Base-by-base conservation (phyloP, 1,140 invertebrate species). In the Lucilia sericata region DNA sequence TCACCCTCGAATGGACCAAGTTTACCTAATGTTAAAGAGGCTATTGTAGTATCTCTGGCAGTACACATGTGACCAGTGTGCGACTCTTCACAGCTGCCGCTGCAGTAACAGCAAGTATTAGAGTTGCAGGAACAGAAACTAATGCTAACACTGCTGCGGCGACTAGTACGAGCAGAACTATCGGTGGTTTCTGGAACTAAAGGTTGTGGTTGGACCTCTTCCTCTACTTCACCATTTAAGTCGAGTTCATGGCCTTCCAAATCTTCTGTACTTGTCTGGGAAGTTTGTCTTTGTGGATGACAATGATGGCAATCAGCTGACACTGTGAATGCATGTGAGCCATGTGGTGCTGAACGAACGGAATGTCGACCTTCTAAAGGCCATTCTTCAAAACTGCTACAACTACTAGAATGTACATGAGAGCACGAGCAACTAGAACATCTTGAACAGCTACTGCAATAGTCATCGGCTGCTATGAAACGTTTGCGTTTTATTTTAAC, bases 291-390 rank as follows among this genome's bases (percentile, higher is more conserved):
- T 36, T n/a, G 84, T 17, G 75, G 55, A 81, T 34, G 30, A 83
- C 88, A 90, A 49, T 86, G 87, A 86, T 90, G 89, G n/a, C 89
- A 90, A 51, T 90, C 88, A 14, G 86, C 89, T 0, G 88, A 70
- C 0, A 90, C 89, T 0, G 89, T 89, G 78, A 90, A 36, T 47
- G 88, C 86, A 17, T 86, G 85, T 12, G 82, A 75, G 13, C 19
- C 80, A 10, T 21, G 75, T 42, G 74, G 36, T 10, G 47, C 65
- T 34, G 60, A 65, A 30, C n/a, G 75, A 19, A 84, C 74, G 14
- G 81, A 81, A 74, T 82, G 34, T 65, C 88, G 86, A 1, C 88
- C 74, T 49, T 85, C 75, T 9, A 19, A 75, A 47, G 75, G 51
- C 34, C 74, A 83, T 30, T 86, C 88, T 17, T 90, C 89, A 36